Base-by-base conservation (phyloP, 2,113 vertebrate genomes). In the Sorex fumeus region DNA sequence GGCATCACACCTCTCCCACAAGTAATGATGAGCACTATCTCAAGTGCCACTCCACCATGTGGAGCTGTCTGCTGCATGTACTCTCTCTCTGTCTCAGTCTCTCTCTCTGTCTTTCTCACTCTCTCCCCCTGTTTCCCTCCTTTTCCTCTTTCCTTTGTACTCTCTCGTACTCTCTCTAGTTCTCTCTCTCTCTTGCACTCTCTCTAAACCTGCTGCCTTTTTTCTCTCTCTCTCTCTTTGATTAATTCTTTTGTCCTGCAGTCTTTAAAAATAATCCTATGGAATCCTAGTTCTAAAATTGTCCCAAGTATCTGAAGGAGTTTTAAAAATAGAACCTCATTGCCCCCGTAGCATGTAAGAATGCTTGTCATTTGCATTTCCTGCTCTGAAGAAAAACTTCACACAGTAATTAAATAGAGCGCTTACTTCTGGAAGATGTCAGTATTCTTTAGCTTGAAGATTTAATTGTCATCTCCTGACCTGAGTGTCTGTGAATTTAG, bases 261-360 rank as follows among this genome's bases (percentile, higher is more conserved):
- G 16, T 84, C 77, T 81, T 78, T 85, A 71, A 81, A 91, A 93
- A 64, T 62, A 86, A 45, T 94, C 76, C 50, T 47, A 25, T 72
- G 47, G 80, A 93, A 76, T 87, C 84, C 43, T 75, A 62, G 36
- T 83, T 91, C 90, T 92, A 72, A 92, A 94, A 47, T 57, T 53
- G 40, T 81, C 53, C 76, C 70, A 60, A 77, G 34, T 88, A 62
- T 78, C 74, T 84, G 45, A 84, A 91, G 45, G 43, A 47, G 81
- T 95, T 93, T 93, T 71, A 72, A 76, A 95, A 92, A 62, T 69
- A 90, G 91, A 47, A 43, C 69, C 84, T 78, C 10, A 32, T 6
- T 53, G 36, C 70, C 74, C 50, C 78, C 69, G 13, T 64, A 87
- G 84, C 34, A 8, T 30, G 27, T 67, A 32, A 72, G 81, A 57